Percentiles rank a stretch among this genome's conserved stretches.
phyloP scores from a whole-genome alignment of 2,797 vertebrate genomes.

The Enteromius fasciolatus region DNA sequence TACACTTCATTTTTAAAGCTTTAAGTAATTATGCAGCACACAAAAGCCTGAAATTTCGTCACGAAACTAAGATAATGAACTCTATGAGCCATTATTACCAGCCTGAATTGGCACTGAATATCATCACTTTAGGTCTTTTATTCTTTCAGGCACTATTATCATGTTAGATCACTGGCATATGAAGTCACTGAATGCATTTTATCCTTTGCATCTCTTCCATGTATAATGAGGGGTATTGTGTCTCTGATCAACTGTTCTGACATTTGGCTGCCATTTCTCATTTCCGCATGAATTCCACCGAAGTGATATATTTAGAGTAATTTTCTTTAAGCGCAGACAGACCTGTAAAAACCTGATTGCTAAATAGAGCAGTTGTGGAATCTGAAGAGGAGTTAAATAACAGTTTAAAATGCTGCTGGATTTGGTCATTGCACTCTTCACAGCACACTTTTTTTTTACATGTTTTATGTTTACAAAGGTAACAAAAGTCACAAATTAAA shows the following conservation, averaged over 20 bases:
- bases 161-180: constrained; percentile 27
- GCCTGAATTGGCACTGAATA: neutral
- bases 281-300: neutral
- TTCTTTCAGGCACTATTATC: constrained; percentile 19
- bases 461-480: neutral
- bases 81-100: neutral
- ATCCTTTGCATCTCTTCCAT: constrained; percentile 8
- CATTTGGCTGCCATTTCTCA: constrained; percentile 28
- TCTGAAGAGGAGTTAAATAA: neutral
- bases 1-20: neutral
- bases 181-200: constrained; percentile 7
- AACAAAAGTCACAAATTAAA: constrained; percentile 18
- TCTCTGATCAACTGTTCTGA: constrained; percentile 31
- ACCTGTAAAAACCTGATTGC: constrained; percentile 27
- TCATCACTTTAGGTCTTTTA: neutral
- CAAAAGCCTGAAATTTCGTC: neutral
- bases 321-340: constrained; percentile 23
- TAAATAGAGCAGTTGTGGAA: constrained; percentile 6
- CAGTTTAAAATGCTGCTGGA: neutral
- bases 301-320: constrained; percentile 10
- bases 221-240: constrained; percentile 43
- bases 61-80: neutral
- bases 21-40: neutral
- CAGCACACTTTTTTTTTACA: neutral
- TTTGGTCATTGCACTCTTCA: neutral